These are phyloP conservation scores for Sialis fuliginosa DNA, from an alignment of 2,888 invertebrate genomes.

Conservation along the genomic window DNA sequence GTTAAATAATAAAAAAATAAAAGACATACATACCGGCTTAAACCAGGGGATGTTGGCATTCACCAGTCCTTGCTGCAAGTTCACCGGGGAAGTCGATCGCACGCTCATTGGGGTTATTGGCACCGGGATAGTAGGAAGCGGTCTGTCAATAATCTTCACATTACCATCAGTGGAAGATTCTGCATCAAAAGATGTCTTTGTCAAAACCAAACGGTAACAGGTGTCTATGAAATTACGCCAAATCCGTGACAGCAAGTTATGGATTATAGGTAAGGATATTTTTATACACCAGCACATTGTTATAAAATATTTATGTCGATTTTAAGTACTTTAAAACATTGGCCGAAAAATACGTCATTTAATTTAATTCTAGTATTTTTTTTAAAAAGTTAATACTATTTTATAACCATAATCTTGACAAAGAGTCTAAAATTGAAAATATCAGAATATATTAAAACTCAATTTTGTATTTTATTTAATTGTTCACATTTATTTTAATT, in stretches of 20 bases:
- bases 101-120: slow-evolving; percentile 1
- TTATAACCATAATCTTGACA: too few species aligned
- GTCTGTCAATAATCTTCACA: neutral
- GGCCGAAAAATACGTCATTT: too few species aligned
- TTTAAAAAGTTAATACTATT: too few species aligned
- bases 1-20: too few species aligned
- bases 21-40: too few species aligned
- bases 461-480: too few species aligned
- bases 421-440: too few species aligned
- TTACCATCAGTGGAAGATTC: neutral
- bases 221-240: neutral
- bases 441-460: too few species aligned
- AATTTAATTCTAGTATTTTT: too few species aligned
- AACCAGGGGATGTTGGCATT: too few species aligned
- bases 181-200: neutral
- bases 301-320: neutral
- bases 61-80: neutral
- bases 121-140: neutral
- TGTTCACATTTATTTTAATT: too few species aligned
- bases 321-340: too few species aligned
- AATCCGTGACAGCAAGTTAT: slow-evolving; percentile 2
- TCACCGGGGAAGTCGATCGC: neutral
- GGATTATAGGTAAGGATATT: slow-evolving; percentile 3
- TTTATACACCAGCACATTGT: slow-evolving; percentile 4
- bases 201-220: slow-evolving; percentile 1